Evolutionary conservation across 2,113 vertebrate species (phyloP).

Genomic region (Fulica atra): DNA sequence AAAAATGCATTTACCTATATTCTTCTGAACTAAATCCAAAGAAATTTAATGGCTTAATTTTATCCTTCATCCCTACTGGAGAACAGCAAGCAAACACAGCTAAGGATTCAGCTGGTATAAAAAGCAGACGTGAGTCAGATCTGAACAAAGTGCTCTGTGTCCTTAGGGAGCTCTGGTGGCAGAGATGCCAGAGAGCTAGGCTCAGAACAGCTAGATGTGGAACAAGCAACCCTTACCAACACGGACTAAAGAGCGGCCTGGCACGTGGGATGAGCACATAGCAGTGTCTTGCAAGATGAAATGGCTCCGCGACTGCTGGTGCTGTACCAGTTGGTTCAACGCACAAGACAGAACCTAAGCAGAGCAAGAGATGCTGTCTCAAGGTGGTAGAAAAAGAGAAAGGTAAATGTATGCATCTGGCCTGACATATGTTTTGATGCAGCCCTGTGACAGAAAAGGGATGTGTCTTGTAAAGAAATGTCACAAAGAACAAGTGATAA

Average conservation of each 20-base stretch:
- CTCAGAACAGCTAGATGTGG: background rate
- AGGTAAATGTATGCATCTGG: background rate
- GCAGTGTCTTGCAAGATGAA: fast-evolving
- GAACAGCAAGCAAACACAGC: background rate
- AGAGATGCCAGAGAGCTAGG: background rate
- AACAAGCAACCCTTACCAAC: background rate
- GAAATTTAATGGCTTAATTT: background rate
- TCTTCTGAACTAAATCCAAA: background rate
- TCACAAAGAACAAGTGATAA: conserved; percentile 23
- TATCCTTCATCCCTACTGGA: background rate
- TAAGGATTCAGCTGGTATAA: background rate
- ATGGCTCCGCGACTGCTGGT: fast-evolving
- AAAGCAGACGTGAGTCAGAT: background rate
- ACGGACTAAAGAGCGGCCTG: fast-evolving
- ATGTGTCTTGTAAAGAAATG: background rate
- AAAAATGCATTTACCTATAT: background rate
- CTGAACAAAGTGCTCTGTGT: background rate
- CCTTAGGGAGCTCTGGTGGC: background rate
- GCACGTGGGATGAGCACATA: background rate
- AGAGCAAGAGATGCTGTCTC: background rate
- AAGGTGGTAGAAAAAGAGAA: background rate
- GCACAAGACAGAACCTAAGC: background rate
- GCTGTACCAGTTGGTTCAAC: background rate
- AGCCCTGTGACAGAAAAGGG: background rate
- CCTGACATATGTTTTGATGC: background rate